Base-by-base conservation (phyloP, 2,797 vertebrate genomes). In the Sebastes taczanowskii region DNA sequence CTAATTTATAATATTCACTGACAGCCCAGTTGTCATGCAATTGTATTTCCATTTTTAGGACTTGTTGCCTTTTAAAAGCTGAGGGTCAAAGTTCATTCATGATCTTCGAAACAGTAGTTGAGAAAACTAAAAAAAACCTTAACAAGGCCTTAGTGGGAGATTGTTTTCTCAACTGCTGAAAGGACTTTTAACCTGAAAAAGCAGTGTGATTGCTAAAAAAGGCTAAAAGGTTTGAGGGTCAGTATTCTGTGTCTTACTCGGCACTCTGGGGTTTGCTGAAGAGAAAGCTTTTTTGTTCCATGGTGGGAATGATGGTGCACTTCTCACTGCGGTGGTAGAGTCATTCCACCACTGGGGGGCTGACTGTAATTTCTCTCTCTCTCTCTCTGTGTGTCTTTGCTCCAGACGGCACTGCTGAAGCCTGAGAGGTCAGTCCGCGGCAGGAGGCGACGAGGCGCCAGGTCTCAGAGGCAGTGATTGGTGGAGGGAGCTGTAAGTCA, bases 371-470 rank as follows among this genome's bases (percentile, higher is more conserved):
- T 23, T 68, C 20, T 77, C 16, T 74, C 11, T 77, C 16, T 72
- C 11, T 81, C 11, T 77, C 16, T 72, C 11, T 81, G 46, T n/a
- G 42, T 46, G 42, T 46, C 42, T 46, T 27, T 29, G 1, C 71
- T 84, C 6, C 92, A 95, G 95, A 88, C 87, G 63, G 88, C 90
- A 20, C 91, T 95, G 88, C 86, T 94, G 87, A 96, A 95, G 89
- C 93, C 95, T 2, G 93, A 94, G 73, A 92, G 95, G 78, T 93
- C 95, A 1, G 90, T 93, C 63, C 93, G 95, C 13, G 95, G 95
- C 82, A 94, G 95, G 86, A 93, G 96, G 89, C 94, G 96, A 53
- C 93, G 95, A 73, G 94, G 96, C 56, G 86, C 95, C 81, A 92
- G 96, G 91, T 96, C 94, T 83, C 94, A 94, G 80, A 92, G 93